Evolutionary conservation across 2,888 invertebrate genomes (phyloP).

Genomic region (Siphonodentalium dalli): DNA sequence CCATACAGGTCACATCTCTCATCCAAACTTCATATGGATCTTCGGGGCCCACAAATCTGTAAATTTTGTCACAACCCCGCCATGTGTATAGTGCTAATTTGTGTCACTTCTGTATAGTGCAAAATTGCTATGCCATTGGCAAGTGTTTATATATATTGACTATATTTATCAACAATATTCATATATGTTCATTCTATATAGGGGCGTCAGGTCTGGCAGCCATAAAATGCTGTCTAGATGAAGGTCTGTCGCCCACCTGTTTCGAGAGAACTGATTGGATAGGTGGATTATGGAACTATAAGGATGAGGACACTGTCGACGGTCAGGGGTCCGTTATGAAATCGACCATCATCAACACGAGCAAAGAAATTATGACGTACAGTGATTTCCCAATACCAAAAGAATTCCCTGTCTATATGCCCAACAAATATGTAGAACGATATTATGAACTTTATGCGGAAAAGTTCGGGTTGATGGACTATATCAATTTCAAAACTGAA

Average conservation of each 20-base stretch:
- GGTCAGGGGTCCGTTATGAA: slow-evolving; percentile 56
- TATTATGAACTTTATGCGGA: slow-evolving; percentile 61
- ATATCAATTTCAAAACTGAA: slow-evolving; percentile 55
- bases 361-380: slow-evolving; percentile 61
- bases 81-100: too few relatives aligned
- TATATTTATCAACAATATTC: too few relatives aligned
- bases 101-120: too few relatives aligned
- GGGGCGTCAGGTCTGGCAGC: slow-evolving; percentile 53
- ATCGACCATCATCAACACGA: slow-evolving; percentile 59
- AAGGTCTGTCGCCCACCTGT: slow-evolving; percentile 51
- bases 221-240: slow-evolving; percentile 56
- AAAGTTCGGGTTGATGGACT: slow-evolving; percentile 47
- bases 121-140: too few relatives aligned
- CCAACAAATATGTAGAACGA: slow-evolving; percentile 53
- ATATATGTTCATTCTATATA: too few relatives aligned
- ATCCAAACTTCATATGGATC: too few relatives aligned
- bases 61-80: too few relatives aligned
- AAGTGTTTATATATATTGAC: too few relatives aligned
- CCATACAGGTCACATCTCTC: too few relatives aligned
- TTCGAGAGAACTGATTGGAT: slow-evolving; percentile 51
- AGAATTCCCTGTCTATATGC: slow-evolving; percentile 63
- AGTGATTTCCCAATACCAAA: slow-evolving; percentile 63
- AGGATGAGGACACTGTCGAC: slow-evolving; percentile 32
- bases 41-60: too few relatives aligned
- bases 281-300: slow-evolving; percentile 61